phyloP scores from a whole-genome alignment of 2,113 vertebrate genomes.

The Rhinolophus ferrumequinum region DNA sequence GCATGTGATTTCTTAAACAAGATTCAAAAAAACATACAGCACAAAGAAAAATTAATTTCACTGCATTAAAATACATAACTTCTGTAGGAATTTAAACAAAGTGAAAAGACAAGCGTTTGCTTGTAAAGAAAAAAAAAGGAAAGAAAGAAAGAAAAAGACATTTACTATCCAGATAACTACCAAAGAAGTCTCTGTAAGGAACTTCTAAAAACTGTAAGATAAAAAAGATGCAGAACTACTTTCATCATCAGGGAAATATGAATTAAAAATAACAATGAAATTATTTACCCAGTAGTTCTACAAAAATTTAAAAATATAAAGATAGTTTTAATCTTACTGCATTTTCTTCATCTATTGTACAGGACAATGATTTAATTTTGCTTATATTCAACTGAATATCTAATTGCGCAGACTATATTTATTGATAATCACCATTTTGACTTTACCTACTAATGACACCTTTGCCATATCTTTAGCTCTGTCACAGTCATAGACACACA shows the following conservation, averaged over 20 bases:
- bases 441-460: background rate
- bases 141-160: no score
- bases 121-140: no score
- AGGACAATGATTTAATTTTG: background rate
- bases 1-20: background rate
- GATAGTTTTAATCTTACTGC: background rate
- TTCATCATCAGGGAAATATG: background rate
- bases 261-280: background rate
- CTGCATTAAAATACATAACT: background rate
- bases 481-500: background rate
- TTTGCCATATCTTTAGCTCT: background rate
- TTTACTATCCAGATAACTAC: background rate
- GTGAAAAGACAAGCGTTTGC: background rate
- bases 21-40: background rate
- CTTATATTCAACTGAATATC: background rate
- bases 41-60: background rate
- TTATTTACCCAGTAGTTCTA: background rate
- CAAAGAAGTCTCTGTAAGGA: fast-evolving
- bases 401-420: background rate
- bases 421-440: background rate
- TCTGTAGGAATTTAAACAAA: background rate
- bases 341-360: background rate
- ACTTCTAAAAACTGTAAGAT: background rate
- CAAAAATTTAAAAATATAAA: background rate
- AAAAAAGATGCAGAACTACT: background rate